phyloP scores from a whole-genome alignment of 2,888 invertebrate genomes.

The Dolichopus griseipennis region DNA sequence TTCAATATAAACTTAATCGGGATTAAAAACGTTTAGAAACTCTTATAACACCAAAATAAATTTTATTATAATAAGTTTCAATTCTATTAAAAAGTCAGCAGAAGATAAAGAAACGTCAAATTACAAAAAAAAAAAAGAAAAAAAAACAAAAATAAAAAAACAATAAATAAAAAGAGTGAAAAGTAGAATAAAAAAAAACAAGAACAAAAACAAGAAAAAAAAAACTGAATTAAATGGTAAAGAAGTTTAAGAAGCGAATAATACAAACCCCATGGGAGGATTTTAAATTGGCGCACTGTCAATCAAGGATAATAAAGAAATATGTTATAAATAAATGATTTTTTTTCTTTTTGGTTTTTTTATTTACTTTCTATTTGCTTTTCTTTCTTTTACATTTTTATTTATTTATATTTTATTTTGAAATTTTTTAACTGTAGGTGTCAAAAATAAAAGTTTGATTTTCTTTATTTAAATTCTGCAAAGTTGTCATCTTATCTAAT shows the following conservation, averaged over 20 bases:
- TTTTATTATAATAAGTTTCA: too few relatives aligned
- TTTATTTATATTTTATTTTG: not conserved
- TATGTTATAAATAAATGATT: not conserved
- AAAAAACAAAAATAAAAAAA: not conserved
- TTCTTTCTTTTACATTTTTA: not conserved
- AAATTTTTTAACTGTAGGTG: slow-evolving; percentile 1
- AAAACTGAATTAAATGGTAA: not conserved
- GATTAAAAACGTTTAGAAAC: too few relatives aligned
- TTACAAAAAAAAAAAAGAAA: too few relatives aligned
- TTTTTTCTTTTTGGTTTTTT: not conserved
- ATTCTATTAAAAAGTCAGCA: too few relatives aligned
- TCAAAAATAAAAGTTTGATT: not conserved
- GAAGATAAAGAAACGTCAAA: too few relatives aligned
- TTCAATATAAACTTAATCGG: too few relatives aligned
- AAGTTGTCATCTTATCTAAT: too few relatives aligned
- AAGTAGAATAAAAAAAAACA: not conserved
- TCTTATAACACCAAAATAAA: too few relatives aligned
- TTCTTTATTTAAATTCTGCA: not conserved
- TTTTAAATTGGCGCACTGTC: slow-evolving; percentile 11
- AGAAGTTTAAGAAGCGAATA: slow-evolving; percentile 4
- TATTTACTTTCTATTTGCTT: not conserved
- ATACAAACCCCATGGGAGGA: slow-evolving; percentile 6
- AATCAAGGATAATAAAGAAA: slow-evolving; percentile 8
- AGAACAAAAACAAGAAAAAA: not conserved
- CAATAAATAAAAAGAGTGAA: not conserved